phyloP scores from a whole-genome alignment of 1,140 invertebrate species.

The Glomeris maerens region DNA sequence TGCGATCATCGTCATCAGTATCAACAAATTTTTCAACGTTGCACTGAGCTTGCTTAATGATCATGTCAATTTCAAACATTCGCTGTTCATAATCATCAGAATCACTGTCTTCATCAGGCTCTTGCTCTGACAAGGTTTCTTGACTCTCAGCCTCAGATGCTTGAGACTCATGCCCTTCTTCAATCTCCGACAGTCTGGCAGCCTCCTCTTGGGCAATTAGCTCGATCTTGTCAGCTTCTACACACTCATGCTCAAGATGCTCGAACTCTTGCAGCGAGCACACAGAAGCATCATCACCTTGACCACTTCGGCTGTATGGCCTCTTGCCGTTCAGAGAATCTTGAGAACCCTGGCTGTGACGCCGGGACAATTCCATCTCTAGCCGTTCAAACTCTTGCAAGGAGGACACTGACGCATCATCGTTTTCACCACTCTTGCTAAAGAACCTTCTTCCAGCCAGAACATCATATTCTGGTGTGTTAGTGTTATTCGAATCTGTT shows the following conservation, averaged over 20 bases:
- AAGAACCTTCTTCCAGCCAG: slow-evolving; percentile 61
- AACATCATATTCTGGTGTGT: slow-evolving; percentile 71
- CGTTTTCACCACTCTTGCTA: slow-evolving; percentile 62
- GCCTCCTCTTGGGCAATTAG: slow-evolving; percentile 65
- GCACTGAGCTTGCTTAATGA: slow-evolving; percentile 50
- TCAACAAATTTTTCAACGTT: slow-evolving; percentile 48
- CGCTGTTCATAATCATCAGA: slow-evolving; percentile 50
- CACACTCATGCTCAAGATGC: slow-evolving; percentile 71
- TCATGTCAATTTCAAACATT: slow-evolving; percentile 58
- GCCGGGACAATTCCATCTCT: slow-evolving; percentile 50
- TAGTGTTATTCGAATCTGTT: slow-evolving; percentile 59
- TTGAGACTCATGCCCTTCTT: slow-evolving; percentile 48
- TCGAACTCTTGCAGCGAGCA: slow-evolving; percentile 90
- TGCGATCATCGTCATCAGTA: slow-evolving; percentile 10
- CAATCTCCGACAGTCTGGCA: slow-evolving; percentile 55
- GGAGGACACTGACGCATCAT: slow-evolving; percentile 78
- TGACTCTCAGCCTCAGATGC: slow-evolving; percentile 49
- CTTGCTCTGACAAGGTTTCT: slow-evolving; percentile 41
- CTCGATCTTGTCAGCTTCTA: slow-evolving; percentile 65
- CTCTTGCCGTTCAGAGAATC: slow-evolving; percentile 42
- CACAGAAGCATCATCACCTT: slow-evolving; percentile 78
- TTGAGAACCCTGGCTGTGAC: slow-evolving; percentile 22
- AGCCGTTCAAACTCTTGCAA: slow-evolving; percentile 86
- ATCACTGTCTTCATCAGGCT: slow-evolving; percentile 26
- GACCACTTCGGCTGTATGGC: slow-evolving; percentile 26